Evolutionary conservation across 2,888 invertebrate genomes (phyloP).

Genomic region (Cancer borealis): DNA sequence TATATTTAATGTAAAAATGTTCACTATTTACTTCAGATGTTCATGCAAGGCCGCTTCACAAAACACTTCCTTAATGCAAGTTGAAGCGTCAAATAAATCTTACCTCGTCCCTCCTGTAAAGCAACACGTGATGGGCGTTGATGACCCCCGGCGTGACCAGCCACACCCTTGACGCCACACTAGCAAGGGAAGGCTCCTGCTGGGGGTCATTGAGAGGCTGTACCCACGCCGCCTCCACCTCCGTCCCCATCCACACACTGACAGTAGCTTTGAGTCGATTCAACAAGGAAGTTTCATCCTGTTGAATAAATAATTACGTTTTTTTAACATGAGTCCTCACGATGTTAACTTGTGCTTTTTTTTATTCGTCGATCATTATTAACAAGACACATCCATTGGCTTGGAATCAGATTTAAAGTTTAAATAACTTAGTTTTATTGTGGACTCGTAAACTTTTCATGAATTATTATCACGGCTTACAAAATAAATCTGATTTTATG

Average conservation of each 20-base stretch:
- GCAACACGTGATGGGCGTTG: not conserved
- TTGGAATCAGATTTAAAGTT: too few relatives aligned
- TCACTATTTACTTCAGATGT: too few relatives aligned
- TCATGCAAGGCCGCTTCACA: not conserved
- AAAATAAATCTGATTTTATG: too few relatives aligned
- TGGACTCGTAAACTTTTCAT: too few relatives aligned
- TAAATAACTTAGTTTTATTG: too few relatives aligned
- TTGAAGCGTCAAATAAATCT: not conserved
- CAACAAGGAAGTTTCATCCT: constrained; percentile 40
- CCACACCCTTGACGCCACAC: constrained; percentile 25
- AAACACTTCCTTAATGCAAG: too few relatives aligned
- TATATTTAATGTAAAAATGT: too few relatives aligned
- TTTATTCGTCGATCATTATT: too few relatives aligned
- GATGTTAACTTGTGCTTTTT: too few relatives aligned
- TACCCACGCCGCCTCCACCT: constrained; percentile 53
- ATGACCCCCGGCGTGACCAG: constrained; percentile 25
- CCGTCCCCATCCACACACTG: constrained; percentile 46
- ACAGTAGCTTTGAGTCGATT: not conserved
- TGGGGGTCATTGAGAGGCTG: not conserved
- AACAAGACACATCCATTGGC: too few relatives aligned
- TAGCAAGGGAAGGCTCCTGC: not conserved
- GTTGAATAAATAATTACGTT: not conserved
- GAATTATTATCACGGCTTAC: too few relatives aligned
- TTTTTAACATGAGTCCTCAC: not conserved
- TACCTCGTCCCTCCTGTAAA: constrained; percentile 27